phyloP scores from a whole-genome alignment of 1,140 invertebrate species.

The Potamilus streckersoni region DNA sequence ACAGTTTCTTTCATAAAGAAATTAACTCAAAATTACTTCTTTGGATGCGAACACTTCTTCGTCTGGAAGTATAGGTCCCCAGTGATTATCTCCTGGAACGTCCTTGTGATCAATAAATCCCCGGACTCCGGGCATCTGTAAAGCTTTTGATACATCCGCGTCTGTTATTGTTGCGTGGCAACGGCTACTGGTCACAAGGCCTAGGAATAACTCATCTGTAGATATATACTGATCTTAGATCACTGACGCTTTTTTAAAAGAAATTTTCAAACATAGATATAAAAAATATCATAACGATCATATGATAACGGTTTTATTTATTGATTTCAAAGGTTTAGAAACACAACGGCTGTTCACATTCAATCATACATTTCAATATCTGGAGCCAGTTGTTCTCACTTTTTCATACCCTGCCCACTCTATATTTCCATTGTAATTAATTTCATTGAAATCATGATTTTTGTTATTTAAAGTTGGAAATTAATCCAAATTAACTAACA shows the following conservation, averaged over 20 bases:
- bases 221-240: background rate
- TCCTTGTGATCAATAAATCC: background rate
- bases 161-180: background rate
- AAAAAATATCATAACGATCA: background rate
- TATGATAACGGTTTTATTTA: background rate
- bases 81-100: background rate
- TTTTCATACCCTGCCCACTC: too few species aligned
- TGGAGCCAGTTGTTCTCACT: too few species aligned
- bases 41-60: background rate
- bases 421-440: too few species aligned
- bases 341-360: background rate
- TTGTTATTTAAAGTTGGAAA: too few species aligned
- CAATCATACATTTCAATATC: background rate
- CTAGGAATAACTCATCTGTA: background rate
- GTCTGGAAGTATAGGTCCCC: background rate
- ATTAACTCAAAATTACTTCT: background rate
- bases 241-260: background rate
- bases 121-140: background rate
- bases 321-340: background rate
- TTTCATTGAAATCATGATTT: too few species aligned
- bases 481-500: too few species aligned
- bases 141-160: background rate
- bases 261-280: background rate
- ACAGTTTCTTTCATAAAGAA: too few species aligned
- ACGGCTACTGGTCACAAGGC: background rate